Conservation (phyloP, 2,888 invertebrate genomes). For the Acrocyrtus sp. region DNA sequence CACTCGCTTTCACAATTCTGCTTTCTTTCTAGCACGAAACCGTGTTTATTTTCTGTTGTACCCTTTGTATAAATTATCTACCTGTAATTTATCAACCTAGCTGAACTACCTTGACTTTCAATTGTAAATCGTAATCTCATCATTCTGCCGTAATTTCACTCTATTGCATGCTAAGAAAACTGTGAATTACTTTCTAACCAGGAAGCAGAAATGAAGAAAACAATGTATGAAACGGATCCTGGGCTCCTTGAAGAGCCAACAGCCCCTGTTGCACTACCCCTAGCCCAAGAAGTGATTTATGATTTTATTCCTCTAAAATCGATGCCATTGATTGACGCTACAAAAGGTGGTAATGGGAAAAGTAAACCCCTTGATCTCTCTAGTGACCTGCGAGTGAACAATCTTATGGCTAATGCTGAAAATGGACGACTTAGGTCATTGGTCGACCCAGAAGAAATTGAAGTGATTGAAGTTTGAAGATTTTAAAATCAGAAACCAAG, state of each 20-base stretch:
- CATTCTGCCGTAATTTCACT: neutral
- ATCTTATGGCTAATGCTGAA: constrained; percentile 43
- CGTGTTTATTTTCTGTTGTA: no score
- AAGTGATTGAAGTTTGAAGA: constrained; percentile 51
- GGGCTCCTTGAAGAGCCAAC: constrained; percentile 17
- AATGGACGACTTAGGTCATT: constrained; percentile 45
- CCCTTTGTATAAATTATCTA: no score
- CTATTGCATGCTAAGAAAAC: neutral
- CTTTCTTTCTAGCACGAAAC: no score
- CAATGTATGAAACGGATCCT: constrained; percentile 24
- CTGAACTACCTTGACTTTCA: no score
- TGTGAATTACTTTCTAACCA: constrained; percentile 18
- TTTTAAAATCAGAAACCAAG: no score
- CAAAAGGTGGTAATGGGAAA: constrained; percentile 11
- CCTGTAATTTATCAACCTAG: no score
- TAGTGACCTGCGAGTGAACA: constrained; percentile 57
- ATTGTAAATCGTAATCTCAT: no score
- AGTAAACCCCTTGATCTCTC: constrained; percentile 45
- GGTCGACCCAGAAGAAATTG: constrained; percentile 57
- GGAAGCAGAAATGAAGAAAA: constrained; percentile 25
- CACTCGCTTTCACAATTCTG: no score
- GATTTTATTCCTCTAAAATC: constrained; percentile 51
- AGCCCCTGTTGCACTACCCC: constrained; percentile 16
- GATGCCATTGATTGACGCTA: constrained; percentile 22
- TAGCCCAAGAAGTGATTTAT: constrained; percentile 41